Base-by-base conservation (phyloP, 2,888 invertebrate genomes). In the Tuberolachnus salignus region DNA sequence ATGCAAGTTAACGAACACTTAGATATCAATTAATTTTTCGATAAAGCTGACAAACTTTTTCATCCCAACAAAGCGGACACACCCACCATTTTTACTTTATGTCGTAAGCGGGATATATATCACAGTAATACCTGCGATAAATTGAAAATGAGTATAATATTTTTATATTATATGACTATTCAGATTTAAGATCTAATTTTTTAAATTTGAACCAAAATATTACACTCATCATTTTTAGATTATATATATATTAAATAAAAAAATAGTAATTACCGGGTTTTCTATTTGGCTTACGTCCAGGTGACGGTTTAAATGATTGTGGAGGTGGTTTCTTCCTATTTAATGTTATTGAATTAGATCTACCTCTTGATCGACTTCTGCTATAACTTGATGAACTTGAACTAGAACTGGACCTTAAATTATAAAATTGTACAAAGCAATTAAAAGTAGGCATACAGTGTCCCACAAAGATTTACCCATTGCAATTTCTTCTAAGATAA, bases 291-390 rank as follows among this genome's bases (percentile, higher is more conserved):
- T 78, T 78, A 21, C 75, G 66, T 3, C 75, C 57, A 71, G 61
- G 81, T 34, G 69, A 80, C 11, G 21, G 55, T 70, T 53, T 71
- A 70, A 64, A 78, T 21, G 80, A 11, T 23, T n/a, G 44, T 82
- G 55, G 84, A 84, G 74, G 70, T 8, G 34, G 63, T 53, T 71
- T 84, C 82, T 82, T 85, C 85, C 71, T 64, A 44, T 26, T 63
- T 59, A 71, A 71, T 16, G 69, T 57, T 42, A 80, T 44, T 10
- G 74, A 69, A 53, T 78, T 72, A n/a, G 80, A 75, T 44, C 80
- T 74, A 34, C 80, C 81, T 55, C 80, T 87, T 82, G 87, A 86
- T 81, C 86, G 86, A 83, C 87, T 86, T 81, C 86, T 87, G 84
- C 85, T 85, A 84, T 84, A 78, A 34, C 57, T 69, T 49, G 75